Evolutionary conservation across 2,888 invertebrate species (phyloP).

Genomic region (Iselma pallidipennis): DNA sequence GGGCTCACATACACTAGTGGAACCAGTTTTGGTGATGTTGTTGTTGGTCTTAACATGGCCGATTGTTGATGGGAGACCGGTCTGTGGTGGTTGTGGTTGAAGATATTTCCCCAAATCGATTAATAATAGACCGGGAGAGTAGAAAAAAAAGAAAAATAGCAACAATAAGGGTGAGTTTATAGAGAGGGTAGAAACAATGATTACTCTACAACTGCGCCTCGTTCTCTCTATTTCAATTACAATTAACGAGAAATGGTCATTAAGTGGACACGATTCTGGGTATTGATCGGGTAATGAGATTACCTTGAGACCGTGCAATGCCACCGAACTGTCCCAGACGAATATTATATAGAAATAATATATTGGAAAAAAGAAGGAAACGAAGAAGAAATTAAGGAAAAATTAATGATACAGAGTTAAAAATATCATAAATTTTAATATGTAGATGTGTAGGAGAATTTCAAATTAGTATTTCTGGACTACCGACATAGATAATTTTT

Average conservation of each 20-base stretch:
- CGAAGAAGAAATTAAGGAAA: no score
- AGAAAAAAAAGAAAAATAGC: not conserved
- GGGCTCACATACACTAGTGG: slow-evolving; percentile 21
- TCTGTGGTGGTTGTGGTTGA: slow-evolving; percentile 23
- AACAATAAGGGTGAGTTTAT: not conserved
- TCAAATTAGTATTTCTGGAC: not conserved
- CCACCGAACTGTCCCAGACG: slow-evolving; percentile 39
- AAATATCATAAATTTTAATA: not conserved
- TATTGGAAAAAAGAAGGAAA: not conserved
- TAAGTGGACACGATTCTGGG: slow-evolving; percentile 46
- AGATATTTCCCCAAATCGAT: not conserved
- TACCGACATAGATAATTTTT: not conserved
- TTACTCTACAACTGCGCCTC: slow-evolving; percentile 38
- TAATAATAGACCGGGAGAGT: not conserved
- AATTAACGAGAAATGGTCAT: slow-evolving; percentile 54
- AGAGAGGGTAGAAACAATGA: slow-evolving; percentile 27
- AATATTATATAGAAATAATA: slow-evolving; percentile 1
- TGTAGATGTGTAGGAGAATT: not conserved
- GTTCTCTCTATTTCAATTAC: slow-evolving; percentile 49
- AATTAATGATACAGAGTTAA: no score
- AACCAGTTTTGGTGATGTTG: slow-evolving; percentile 48
- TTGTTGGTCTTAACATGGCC: slow-evolving; percentile 42
- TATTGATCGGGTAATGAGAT: slow-evolving; percentile 52
- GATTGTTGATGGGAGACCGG: slow-evolving; percentile 46
- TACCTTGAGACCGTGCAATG: slow-evolving; percentile 51